Conservation (phyloP, 1,140 invertebrate genomes). For the Drosophila littoralis region DNA sequence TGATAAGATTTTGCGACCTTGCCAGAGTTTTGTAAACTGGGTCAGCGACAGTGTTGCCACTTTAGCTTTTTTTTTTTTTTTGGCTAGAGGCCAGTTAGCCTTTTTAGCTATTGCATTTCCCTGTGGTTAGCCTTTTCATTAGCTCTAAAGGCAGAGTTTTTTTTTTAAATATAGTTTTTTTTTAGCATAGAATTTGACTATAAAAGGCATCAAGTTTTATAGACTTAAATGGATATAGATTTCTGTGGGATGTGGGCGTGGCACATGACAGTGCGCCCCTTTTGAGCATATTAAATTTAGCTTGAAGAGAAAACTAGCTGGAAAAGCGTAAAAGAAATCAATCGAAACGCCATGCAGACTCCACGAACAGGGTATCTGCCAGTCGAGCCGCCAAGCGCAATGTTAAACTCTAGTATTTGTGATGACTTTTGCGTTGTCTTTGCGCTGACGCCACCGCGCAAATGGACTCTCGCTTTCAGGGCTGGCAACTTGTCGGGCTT, state of each 20-base stretch:
- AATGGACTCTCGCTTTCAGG: conserved; percentile 67
- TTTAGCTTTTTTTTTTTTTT: conserved; percentile 1
- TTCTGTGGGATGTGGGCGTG: too few species aligned
- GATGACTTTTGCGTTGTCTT: background rate
- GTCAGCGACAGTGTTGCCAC: conserved; percentile 29
- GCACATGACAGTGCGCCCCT: too few species aligned
- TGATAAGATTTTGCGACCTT: conserved; percentile 46
- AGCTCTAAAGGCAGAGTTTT: background rate
- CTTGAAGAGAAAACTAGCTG: too few species aligned
- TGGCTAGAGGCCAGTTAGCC: background rate
- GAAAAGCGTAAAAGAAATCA: too few species aligned
- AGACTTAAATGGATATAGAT: too few species aligned
- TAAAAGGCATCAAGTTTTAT: too few species aligned
- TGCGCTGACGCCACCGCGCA: conserved; percentile 5
- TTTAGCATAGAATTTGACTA: too few species aligned
- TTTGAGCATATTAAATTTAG: too few species aligned
- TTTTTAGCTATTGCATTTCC: too few species aligned
- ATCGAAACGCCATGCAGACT: too few species aligned
- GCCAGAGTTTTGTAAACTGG: conserved; percentile 61
- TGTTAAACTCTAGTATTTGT: background rate
- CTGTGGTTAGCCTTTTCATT: too few species aligned
- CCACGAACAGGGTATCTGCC: background rate
- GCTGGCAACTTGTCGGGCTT: conserved; percentile 37
- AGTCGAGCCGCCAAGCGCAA: background rate
- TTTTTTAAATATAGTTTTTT: background rate